Evolutionary conservation across 2,113 vertebrate species (phyloP).

Genomic region (Lagopus leucura): DNA sequence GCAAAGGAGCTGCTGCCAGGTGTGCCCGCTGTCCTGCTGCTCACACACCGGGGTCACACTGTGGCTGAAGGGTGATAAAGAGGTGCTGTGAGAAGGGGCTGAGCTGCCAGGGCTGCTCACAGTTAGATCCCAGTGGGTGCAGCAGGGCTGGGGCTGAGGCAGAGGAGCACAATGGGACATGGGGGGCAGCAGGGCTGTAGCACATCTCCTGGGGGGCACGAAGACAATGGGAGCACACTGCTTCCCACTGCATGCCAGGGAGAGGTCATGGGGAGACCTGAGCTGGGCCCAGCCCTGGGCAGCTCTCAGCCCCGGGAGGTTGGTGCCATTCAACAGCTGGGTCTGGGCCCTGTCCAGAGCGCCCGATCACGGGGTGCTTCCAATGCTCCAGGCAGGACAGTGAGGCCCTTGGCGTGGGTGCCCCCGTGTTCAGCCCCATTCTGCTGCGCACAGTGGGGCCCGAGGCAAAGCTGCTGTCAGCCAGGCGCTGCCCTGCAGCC

Average conservation of each 20-base stretch:
- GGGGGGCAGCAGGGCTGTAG: accelerated
- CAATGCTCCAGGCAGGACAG: neutral
- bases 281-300: neutral
- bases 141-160: accelerated
- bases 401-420: neutral
- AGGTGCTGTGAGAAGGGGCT: neutral
- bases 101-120: neutral
- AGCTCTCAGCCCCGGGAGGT: neutral
- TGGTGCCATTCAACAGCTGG: neutral
- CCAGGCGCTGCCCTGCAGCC: neutral
- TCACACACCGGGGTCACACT: neutral
- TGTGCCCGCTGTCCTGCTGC: neutral
- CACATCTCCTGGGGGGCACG: neutral
- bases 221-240: neutral
- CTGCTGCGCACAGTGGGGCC: accelerated
- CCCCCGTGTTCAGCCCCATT: accelerated
- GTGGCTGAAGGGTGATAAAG: no score
- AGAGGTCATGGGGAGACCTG: neutral
- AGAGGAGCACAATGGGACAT: neutral
- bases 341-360: neutral
- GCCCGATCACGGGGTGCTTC: neutral
- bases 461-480: neutral
- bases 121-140: accelerated
- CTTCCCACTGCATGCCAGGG: neutral
- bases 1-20: neutral